A percentile compares a stretch with the other conserved stretches of the same genome.
phyloP scores from a whole-genome alignment of 2,888 invertebrate species.

The Lasioglossum vierecki region DNA sequence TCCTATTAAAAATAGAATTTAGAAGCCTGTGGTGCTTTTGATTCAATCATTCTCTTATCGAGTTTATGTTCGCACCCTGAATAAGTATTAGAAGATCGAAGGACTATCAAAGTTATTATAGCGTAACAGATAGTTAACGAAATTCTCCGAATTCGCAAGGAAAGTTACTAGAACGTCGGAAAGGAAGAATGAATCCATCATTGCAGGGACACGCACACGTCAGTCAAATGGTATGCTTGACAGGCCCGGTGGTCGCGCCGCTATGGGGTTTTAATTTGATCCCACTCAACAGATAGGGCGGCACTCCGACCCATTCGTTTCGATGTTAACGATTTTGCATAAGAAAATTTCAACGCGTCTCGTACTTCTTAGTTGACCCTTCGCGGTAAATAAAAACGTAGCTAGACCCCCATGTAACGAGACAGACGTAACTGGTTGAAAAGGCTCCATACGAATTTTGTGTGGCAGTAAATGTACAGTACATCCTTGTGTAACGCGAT shows the following conservation, averaged over 20 bases:
- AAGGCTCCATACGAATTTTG: not conserved
- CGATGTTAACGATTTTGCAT: conserved; percentile 28
- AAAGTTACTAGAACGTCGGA: conserved; percentile 38
- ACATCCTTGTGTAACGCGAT: not conserved
- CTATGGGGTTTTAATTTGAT: conserved; percentile 75
- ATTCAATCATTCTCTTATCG: not conserved
- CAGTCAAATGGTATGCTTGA: conserved; percentile 64
- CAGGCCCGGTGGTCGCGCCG: conserved; percentile 41
- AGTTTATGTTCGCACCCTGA: not conserved
- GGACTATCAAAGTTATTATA: not conserved
- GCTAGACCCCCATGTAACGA: not conserved
- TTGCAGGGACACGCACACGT: conserved; percentile 74
- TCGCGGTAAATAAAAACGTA: not conserved
- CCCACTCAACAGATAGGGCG: conserved; percentile 66
- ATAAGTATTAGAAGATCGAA: not conserved
- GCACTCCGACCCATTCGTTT: conserved; percentile 39
- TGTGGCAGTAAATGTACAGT: not conserved
- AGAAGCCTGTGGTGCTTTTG: not conserved
- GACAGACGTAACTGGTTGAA: not conserved
- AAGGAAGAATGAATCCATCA: conserved; percentile 74
- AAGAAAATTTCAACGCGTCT: conserved; percentile 33
- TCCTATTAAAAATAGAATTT: too few species aligned
- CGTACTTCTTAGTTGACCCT: not conserved
- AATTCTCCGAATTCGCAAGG: not conserved
- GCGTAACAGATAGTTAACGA: not conserved